phyloP scores from a whole-genome alignment of 2,113 vertebrate genomes.

The Pongo abelii region DNA sequence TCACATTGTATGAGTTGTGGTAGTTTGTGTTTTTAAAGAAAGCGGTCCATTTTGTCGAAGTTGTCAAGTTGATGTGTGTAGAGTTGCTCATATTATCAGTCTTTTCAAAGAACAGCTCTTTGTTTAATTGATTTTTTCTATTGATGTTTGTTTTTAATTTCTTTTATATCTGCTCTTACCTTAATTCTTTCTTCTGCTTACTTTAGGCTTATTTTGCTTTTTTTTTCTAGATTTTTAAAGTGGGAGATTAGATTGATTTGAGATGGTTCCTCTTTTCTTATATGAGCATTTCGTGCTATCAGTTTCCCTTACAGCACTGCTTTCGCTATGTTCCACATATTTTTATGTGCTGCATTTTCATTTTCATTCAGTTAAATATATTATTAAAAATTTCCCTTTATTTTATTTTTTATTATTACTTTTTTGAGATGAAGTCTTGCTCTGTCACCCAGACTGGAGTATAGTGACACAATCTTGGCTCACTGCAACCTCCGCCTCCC shows the following conservation, averaged over 20 bases:
- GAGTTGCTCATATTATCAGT: background rate
- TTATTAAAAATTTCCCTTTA: background rate
- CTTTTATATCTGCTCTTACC: background rate
- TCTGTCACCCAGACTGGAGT: no score
- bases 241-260: background rate
- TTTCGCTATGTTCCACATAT: background rate
- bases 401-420: no score
- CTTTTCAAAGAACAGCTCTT: background rate
- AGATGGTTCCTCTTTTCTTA: background rate
- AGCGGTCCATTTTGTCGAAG: background rate
- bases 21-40: background rate
- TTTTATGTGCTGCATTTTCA: background rate
- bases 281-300: background rate
- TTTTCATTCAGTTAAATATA: constrained; percentile 8
- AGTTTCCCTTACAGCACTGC: background rate
- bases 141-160: background rate
- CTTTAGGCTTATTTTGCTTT: background rate
- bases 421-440: no score
- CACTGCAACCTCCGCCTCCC: no score
- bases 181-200: constrained; percentile 12
- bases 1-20: background rate
- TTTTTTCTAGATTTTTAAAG: background rate
- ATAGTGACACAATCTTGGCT: no score
- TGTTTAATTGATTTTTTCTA: background rate
- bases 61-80: background rate